phyloP scores from a whole-genome alignment of 2,113 vertebrate species.

The Grantiella picta region DNA sequence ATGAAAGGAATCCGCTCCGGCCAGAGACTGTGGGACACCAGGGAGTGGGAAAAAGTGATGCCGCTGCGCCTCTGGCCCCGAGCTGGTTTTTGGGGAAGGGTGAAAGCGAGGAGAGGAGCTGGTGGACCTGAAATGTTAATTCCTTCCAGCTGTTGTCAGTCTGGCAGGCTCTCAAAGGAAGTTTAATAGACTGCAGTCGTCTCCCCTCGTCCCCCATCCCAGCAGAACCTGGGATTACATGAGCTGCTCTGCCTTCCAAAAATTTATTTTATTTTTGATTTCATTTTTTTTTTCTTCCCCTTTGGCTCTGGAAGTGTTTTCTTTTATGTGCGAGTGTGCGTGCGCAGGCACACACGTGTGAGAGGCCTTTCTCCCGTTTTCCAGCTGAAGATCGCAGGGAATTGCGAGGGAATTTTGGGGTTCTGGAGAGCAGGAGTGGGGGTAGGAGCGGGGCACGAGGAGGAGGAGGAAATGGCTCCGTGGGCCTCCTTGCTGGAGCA shows the following conservation, averaged over 20 bases:
- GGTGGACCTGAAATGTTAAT: slow-evolving; percentile 54
- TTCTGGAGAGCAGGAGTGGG: background rate
- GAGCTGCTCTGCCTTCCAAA: slow-evolving; percentile 34
- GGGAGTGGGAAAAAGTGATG: slow-evolving; percentile 34
- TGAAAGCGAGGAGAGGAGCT: slow-evolving; percentile 9
- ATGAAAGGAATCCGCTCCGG: background rate
- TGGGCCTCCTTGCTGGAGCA: slow-evolving; percentile 5
- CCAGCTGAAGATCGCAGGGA: background rate
- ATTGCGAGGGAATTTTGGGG: background rate
- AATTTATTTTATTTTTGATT: background rate
- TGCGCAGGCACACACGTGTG: background rate
- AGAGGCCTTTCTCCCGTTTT: background rate
- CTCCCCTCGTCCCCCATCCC: slow-evolving; percentile 37
- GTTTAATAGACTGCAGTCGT: slow-evolving; percentile 66
- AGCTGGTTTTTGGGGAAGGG: slow-evolving; percentile 4
- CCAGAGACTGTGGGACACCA: background rate
- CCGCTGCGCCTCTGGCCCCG: background rate
- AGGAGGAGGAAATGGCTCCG: background rate
- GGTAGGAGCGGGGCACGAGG: background rate
- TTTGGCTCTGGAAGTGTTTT: slow-evolving; percentile 32
- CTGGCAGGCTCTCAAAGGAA: slow-evolving; percentile 71
- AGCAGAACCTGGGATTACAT: slow-evolving; percentile 44
- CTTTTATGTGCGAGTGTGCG: background rate
- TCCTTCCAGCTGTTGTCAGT: slow-evolving; percentile 70
- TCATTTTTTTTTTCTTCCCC: background rate